These are phyloP conservation scores for Papilio aristodemus DNA, from an alignment of 1,140 invertebrate genomes.

Conservation along the genomic window DNA sequence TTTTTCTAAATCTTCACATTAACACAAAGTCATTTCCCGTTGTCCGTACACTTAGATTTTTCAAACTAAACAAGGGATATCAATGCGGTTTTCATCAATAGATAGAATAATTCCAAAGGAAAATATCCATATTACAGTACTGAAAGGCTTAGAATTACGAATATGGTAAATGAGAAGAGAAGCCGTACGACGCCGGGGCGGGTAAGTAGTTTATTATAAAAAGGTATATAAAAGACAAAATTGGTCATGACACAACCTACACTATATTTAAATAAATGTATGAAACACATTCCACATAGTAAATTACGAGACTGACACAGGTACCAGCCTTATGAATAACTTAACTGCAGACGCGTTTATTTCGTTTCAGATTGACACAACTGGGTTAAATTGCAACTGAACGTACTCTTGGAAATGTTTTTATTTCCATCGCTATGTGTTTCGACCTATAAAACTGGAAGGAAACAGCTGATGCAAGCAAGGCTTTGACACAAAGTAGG, in stretches of 20 bases:
- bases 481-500: background rate
- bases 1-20: no score
- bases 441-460: background rate
- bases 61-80: no score
- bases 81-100: no score
- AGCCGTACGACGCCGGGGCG: no score
- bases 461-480: background rate
- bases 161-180: no score
- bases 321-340: background rate
- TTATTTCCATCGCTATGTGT: background rate
- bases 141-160: no score
- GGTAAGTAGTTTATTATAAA: no score
- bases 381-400: constrained; percentile 1
- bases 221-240: background rate
- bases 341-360: background rate
- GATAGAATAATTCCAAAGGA: no score
- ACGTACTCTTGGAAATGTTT: constrained; percentile 3
- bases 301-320: background rate
- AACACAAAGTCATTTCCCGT: no score
- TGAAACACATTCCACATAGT: background rate
- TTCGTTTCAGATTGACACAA: constrained; percentile 3
- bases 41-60: no score
- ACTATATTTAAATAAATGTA: constrained; percentile 4
- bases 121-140: no score
- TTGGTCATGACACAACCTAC: background rate